Evolutionary conservation across 2,888 invertebrate genomes (phyloP).

Genomic region (Danaus chrysippus): DNA sequence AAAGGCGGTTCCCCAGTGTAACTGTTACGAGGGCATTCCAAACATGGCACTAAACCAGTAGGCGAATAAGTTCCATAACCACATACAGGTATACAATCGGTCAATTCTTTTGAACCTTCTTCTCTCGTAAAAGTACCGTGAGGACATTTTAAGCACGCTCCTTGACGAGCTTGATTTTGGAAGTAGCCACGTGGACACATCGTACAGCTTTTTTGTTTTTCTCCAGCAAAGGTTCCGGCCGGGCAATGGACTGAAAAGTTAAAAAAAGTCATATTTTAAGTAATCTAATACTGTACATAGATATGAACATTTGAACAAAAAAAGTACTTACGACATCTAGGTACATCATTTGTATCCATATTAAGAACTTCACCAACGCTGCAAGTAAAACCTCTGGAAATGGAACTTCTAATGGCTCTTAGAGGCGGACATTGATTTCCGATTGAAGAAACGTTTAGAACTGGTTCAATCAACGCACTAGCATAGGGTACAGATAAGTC

Average conservation of each 20-base stretch:
- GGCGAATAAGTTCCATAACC: constrained; percentile 98
- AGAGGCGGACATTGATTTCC: constrained; percentile 96
- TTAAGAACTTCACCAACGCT: constrained; percentile 96
- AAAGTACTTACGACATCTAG: constrained; percentile 90
- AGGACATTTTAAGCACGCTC: constrained; percentile 93
- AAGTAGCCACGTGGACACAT: constrained; percentile 95
- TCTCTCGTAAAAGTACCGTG: constrained; percentile 95
- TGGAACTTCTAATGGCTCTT: constrained; percentile 90
- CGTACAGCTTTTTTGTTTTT: constrained; percentile 93
- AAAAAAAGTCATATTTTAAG: background rate
- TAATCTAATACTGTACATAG: background rate
- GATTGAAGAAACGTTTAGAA: constrained; percentile 92
- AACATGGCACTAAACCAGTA: constrained; percentile 94
- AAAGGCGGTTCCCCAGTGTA: constrained; percentile 92
- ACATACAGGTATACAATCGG: constrained; percentile 95
- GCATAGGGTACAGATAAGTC: constrained; percentile 96
- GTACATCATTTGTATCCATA: constrained; percentile 94
- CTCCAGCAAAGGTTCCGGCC: constrained; percentile 95
- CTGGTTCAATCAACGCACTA: constrained; percentile 92
- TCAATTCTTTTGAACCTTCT: constrained; percentile 91
- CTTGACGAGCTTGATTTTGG: constrained; percentile 95
- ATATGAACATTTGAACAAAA: background rate
- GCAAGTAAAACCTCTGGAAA: constrained; percentile 94
- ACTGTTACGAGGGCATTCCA: constrained; percentile 95
- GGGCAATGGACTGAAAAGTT: constrained; percentile 91